These are phyloP conservation scores for Dioctria rufipes DNA, from an alignment of 2,888 invertebrate genomes.

Conservation along the genomic window DNA sequence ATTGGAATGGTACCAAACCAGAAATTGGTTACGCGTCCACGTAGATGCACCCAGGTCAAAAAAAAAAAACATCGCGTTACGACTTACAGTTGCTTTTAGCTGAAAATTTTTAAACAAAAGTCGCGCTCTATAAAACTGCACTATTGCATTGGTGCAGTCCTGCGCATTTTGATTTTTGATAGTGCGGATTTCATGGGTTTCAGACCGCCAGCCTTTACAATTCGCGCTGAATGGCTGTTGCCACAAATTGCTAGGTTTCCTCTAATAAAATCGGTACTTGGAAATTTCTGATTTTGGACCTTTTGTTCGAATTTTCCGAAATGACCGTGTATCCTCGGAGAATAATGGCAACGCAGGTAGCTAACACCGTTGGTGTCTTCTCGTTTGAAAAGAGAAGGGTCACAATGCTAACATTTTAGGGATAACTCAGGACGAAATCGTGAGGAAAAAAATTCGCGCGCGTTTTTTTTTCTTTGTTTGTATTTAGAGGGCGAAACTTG, in stretches of 20 bases:
- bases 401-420: conserved; percentile 11
- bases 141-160: too few species aligned
- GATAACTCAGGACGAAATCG: background rate
- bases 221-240: background rate
- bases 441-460: conserved; percentile 39
- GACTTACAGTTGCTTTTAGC: background rate
- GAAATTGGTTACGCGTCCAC: background rate
- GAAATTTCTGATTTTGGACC: conserved; percentile 7
- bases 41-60: background rate
- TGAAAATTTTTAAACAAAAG: background rate
- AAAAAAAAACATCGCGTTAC: background rate
- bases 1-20: background rate
- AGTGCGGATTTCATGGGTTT: background rate
- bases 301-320: conserved; percentile 19
- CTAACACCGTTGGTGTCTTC: conserved; percentile 34
- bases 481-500: conserved; percentile 19
- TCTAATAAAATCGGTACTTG: background rate
- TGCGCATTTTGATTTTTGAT: too few species aligned
- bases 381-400: conserved; percentile 15
- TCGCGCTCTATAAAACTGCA: background rate
- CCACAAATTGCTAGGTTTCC: background rate
- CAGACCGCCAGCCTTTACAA: background rate
- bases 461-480: background rate
- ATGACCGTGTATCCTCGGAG: conserved; percentile 18
- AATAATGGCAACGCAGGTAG: conserved; percentile 25